phyloP scores from a whole-genome alignment of 92 coral and sea anemone genomes.

The Palythoa grandis region DNA sequence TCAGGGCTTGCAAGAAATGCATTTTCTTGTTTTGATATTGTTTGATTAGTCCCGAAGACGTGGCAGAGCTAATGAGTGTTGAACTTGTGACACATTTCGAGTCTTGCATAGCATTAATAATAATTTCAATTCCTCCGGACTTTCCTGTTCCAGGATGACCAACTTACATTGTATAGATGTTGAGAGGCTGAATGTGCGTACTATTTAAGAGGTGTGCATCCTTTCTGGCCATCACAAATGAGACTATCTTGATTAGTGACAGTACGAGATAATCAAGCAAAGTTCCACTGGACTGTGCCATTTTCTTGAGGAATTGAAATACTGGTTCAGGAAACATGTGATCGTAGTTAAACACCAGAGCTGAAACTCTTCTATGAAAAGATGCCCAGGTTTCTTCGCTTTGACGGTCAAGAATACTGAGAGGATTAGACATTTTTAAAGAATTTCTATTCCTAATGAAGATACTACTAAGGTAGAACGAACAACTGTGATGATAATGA shows the following conservation, averaged over 20 bases:
- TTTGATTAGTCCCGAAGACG: slow-evolving; percentile 67
- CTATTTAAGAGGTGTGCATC: slow-evolving; percentile 32
- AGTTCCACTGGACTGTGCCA: slow-evolving; percentile 45
- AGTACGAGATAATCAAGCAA: slow-evolving; percentile 50
- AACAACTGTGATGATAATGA: too few relatives aligned
- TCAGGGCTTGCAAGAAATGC: slow-evolving; percentile 53
- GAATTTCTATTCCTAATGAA: too few relatives aligned
- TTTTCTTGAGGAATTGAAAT: slow-evolving; percentile 40
- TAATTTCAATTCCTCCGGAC: slow-evolving; percentile 52
- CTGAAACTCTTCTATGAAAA: slow-evolving; percentile 43
- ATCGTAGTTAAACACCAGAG: slow-evolving; percentile 37
- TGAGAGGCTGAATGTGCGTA: slow-evolving; percentile 50
- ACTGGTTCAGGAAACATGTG: slow-evolving; percentile 18
- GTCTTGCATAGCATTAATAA: slow-evolving; percentile 31
- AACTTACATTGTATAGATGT: slow-evolving; percentile 49
- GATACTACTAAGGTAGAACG: too few relatives aligned
- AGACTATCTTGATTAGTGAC: slow-evolving; percentile 37
- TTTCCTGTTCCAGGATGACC: slow-evolving; percentile 62
- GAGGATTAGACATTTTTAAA: too few relatives aligned
- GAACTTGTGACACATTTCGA: slow-evolving; percentile 15
- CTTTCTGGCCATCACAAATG: slow-evolving; percentile 43
- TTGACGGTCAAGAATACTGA: too few relatives aligned
- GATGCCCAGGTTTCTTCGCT: slow-evolving; percentile 50
- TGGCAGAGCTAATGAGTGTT: slow-evolving; percentile 53
- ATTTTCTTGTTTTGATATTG: slow-evolving; percentile 44